Evolutionary conservation across 1,140 invertebrate genomes (phyloP), one percentile per base, ranked within the genome.

Genomic region (Battus philenor): DNA sequence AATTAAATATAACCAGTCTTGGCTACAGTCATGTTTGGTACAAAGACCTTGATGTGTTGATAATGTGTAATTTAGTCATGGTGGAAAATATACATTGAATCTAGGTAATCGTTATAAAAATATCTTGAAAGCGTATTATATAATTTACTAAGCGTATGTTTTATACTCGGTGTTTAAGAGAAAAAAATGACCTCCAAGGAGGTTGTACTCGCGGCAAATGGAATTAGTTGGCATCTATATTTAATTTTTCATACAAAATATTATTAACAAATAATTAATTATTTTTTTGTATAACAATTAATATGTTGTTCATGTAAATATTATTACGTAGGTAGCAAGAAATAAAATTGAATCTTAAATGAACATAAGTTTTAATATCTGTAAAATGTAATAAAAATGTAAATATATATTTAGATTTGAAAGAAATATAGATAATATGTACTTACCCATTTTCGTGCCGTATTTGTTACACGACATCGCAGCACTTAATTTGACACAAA

Each of bases 361-460:
- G n/a, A n/a, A n/a, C n/a, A n/a, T n/a, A n/a, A n/a, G n/a, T n/a
- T n/a, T n/a, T n/a, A n/a, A n/a, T n/a, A n/a, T n/a, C n/a, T n/a
- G n/a, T n/a, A n/a, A n/a, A n/a, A n/a, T n/a, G n/a, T n/a, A n/a
- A n/a, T n/a, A n/a, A n/a, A n/a, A n/a, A n/a, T n/a, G n/a, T n/a
- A n/a, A n/a, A n/a, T n/a, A n/a, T n/a, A n/a, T n/a, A n/a, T 26
- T 22, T 11, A 17, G 39, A 50, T 29, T 5, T 20, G 20, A 26
- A 43, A 27, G 43, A 22, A 18, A 38, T 17, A 36, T 41, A 39
- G 12, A 43, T 33, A 9, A n/a, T 36, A 16, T 2, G 4, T 41
- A 53, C 54, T 6, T 47, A 58, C 50, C 47, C 50, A 58, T 57
- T 49, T 44, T 51, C n/a, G 34, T 12, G 34, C 22, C 26, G 24